Evolutionary conservation across 2,113 vertebrate genomes (phyloP), one percentile per base, ranked within the genome.

Genomic region (Oncorhynchus mykiss): DNA sequence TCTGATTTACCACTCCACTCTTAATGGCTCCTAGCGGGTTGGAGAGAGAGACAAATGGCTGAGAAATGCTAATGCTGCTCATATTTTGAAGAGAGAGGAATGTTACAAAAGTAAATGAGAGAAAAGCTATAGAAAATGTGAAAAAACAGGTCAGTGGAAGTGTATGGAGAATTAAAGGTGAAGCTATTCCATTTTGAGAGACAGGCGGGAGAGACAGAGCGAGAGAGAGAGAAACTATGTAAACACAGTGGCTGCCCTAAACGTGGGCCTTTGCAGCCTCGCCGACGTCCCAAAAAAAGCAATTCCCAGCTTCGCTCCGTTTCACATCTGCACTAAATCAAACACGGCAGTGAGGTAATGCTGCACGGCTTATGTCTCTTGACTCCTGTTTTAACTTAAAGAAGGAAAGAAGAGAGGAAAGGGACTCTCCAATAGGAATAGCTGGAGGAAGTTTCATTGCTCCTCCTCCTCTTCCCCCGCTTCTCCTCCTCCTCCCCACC

Each of bases 291-390:
- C 75, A 11, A 75, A 88, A 90, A 88, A 92, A 87, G 70, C 8
- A 73, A 3, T 31, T 88, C 93, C 93, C 82, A 72, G 84, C 90
- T 94, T 93, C 88, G 86, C 85, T 89, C 90, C 85, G 92, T 93
- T 94, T 94, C 93, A 92, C 92, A 95, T 96, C 94, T 94, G 93
- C 90, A 94, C 92, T 93, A 94, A 96, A 96, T 96, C 95, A 95
- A 91, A 90, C 64, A 76, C 82, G 86, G 87, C 87, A 90, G 90
- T 95, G 95, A 95, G 90, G 93, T 95, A 95, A 95, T 92, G 93
- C 84, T 91, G 84, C 87, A 82, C 65, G 82, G 85, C 92, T 90
- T 92, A 85, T 85, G 91, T 92, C 94, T 95, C 91, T 90, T 91
- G 93, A 94, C 94, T 95, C 92, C 92, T 91, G 93, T 94, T 96